phyloP scores from a whole-genome alignment of 2,113 vertebrate genomes.

The Actenoides hombroni region DNA sequence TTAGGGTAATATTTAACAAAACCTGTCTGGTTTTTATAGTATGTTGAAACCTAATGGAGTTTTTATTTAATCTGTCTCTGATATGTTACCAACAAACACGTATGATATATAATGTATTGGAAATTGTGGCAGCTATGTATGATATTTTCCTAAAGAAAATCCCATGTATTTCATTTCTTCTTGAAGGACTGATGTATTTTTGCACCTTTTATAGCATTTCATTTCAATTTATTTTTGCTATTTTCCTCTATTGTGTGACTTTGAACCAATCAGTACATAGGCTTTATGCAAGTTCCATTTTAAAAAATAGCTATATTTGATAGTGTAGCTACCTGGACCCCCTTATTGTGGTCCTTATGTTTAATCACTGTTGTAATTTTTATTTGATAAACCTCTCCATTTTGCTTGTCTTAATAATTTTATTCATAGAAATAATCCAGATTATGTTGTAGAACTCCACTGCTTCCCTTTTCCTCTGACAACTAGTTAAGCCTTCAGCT shows the following conservation, averaged over 20 bases:
- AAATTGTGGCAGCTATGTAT: not conserved
- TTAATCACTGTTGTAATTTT: constrained; percentile 37
- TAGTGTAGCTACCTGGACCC: not conserved
- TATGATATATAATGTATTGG: not conserved
- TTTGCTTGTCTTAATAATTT: constrained; percentile 50
- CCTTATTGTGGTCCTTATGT: not conserved
- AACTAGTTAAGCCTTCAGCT: constrained; percentile 23
- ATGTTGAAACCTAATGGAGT: not conserved
- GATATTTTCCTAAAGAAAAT: constrained; percentile 15
- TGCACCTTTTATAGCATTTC: not conserved
- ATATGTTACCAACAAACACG: not conserved
- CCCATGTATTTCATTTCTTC: not conserved
- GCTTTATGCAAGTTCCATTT: constrained; percentile 7
- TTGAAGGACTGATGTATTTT: not conserved
- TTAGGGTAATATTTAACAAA: not conserved
- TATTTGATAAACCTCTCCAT: constrained; percentile 14
- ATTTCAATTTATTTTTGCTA: not conserved
- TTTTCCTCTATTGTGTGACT: constrained; percentile 3
- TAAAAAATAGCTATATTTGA: not conserved
- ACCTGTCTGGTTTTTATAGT: not conserved
- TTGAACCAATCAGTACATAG: not conserved
- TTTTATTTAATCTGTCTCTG: constrained; percentile 11
- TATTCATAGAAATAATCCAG: not conserved
- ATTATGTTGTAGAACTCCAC: not conserved
- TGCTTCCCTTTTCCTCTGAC: not conserved